A percentile compares a stretch with the other conserved stretches of the same genome.
These are phyloP conservation scores for Corythucha ciliata DNA, from an alignment of 2,888 invertebrate species.

Conservation along the genomic window DNA sequence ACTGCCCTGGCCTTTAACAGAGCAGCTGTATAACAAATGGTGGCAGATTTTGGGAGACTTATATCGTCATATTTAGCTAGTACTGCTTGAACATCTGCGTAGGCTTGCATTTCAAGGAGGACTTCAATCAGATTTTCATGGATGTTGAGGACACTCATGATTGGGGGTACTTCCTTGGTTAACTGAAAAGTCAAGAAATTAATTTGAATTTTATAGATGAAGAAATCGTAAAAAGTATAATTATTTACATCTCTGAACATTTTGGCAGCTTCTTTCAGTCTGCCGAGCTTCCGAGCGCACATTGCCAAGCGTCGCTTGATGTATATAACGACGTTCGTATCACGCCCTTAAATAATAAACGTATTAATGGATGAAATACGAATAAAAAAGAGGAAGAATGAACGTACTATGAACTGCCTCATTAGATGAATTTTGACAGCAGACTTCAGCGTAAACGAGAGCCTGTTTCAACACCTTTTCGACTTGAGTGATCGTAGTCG, in stretches of 20 bases:
- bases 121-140: conserved; percentile 96
- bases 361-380: neutral
- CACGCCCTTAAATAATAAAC: conserved; percentile 52
- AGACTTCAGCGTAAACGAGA: conserved; percentile 73
- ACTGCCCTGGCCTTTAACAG: conserved; percentile 83
- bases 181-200: conserved; percentile 46
- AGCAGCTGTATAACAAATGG: conserved; percentile 90
- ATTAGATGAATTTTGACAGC: conserved; percentile 45
- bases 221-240: neutral
- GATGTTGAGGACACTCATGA: conserved; percentile 84
- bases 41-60: conserved; percentile 86
- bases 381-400: neutral
- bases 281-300: conserved; percentile 90
- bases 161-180: conserved; percentile 91
- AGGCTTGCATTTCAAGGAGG: conserved; percentile 88
- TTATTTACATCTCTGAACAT: conserved; percentile 76
- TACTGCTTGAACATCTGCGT: conserved; percentile 90
- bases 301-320: conserved; percentile 90
- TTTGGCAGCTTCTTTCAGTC: conserved; percentile 89
- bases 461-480: conserved; percentile 76
- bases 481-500: conserved; percentile 79
- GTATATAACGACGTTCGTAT: conserved; percentile 89
- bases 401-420: conserved; percentile 59
- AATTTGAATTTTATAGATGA: neutral
- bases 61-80: conserved; percentile 90